Conservation (phyloP, 92 coral and sea anemone genomes). For the Virgularia gustaviana region DNA sequence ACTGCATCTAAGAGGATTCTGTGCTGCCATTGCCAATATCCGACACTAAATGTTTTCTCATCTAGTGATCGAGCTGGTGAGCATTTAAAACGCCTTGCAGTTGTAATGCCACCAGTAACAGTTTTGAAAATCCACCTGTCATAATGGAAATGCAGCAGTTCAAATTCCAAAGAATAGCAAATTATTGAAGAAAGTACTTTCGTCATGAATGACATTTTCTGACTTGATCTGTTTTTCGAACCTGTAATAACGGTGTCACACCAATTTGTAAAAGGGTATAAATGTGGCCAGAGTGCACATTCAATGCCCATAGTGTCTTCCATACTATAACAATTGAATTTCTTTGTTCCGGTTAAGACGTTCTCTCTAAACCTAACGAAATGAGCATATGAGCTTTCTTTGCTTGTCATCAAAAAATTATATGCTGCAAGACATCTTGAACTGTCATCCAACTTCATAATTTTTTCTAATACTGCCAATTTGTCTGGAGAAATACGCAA, state of each 20-base stretch:
- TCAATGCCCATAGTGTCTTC: background rate
- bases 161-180: conserved; percentile 1
- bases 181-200: background rate
- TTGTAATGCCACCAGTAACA: conserved; percentile 28
- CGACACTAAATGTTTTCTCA: background rate
- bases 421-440: no score
- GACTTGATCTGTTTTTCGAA: background rate
- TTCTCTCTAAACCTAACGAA: no score
- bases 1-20: conserved; percentile 20
- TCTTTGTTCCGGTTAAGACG: background rate
- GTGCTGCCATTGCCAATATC: conserved; percentile 28
- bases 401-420: no score
- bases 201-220: background rate
- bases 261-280: background rate
- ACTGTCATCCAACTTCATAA: no score
- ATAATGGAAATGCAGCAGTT: conserved; percentile 26
- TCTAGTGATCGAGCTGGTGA: conserved; percentile 20
- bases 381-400: no score
- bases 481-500: no score
- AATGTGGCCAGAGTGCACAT: conserved; percentile 12
- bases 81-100: background rate
- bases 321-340: background rate
- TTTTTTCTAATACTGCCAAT: no score
- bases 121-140: conserved; percentile 31
- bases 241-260: background rate